Evolutionary conservation across 37 sponge, comb jelly and placozoan species (phyloP), one percentile per base, ranked within the genome.

Genomic region (Petrosia ficiformis): DNA sequence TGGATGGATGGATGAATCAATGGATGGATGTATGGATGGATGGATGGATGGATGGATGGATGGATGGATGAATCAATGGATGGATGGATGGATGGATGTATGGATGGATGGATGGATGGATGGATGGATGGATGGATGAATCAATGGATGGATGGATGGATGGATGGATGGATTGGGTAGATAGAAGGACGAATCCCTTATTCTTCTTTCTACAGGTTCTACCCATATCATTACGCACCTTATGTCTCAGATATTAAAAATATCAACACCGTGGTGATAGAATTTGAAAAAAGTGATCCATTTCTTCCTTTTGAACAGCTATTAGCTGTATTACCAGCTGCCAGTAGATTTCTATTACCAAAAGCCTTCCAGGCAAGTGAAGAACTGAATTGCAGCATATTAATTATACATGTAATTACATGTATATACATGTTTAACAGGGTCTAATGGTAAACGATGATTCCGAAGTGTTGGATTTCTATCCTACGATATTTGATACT

Each of bases 151-250:
- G n/a, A n/a, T n/a, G n/a, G n/a, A n/a, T n/a, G n/a, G n/a, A n/a
- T n/a, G n/a, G n/a, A n/a, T n/a, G n/a, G n/a, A n/a, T n/a, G 39
- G 71, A 38, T 16, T 24, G 31, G 41, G 31, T 10, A 25, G 52
- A 8, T 28, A 26, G 74, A 10, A 32, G 11, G 11, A 26, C 63
- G 63, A n/a, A n/a, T 5, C 6, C n/a, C 4, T 28, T 59, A 1
- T 67, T 32, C 25, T 57, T 1, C 22, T 70, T 2, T 8, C 30
- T 28, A 22, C 76, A 90, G 90, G 85, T 98, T 85, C 78, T 98
- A 93, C 68, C 99, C 99, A 2, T 93, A 89, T 71, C 99, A 98
- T 80, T 98, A 95, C 60, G 88, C 99, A 3, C 99, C 99, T 22
- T 98, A 82, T 83, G 89, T 98, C 42, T 95, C 96, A 24, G 99